These are phyloP conservation scores for Steinernema carpocapsae DNA, from an alignment of 2,888 invertebrate species.

Conservation along the genomic window DNA sequence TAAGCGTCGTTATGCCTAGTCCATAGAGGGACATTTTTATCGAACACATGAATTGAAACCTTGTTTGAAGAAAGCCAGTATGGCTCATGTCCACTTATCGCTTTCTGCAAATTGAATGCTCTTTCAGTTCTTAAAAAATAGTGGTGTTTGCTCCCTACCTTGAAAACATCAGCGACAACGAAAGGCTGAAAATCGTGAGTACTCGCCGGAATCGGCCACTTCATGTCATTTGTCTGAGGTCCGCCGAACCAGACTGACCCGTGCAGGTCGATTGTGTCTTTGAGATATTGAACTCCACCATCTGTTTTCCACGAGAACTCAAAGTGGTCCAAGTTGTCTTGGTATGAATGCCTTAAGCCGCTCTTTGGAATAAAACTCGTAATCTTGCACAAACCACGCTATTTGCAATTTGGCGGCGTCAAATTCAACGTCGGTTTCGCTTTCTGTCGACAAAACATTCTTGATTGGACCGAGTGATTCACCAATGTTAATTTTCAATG, in stretches of 20 bases:
- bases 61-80: neutral
- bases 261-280: conserved; percentile 14
- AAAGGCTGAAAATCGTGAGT: conserved; percentile 6
- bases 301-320: neutral
- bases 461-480: conserved; percentile 4
- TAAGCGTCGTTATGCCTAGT: neutral
- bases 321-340: neutral
- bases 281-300: neutral
- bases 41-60: neutral
- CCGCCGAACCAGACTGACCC: neutral
- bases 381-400: neutral
- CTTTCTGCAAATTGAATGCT: neutral
- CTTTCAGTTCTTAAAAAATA: neutral
- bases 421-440: neutral
- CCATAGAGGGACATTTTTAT: neutral
- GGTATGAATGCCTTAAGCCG: too few relatives aligned
- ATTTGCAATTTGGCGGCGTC: neutral
- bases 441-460: too few relatives aligned
- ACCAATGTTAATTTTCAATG: conserved; percentile 11
- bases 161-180: neutral
- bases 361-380: neutral
- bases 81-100: neutral
- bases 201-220: neutral
- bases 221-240: neutral
- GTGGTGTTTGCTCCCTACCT: neutral